These are phyloP conservation scores for Drosophila sturtevanti DNA, from an alignment of 1,140 invertebrate species.

Conservation along the genomic window DNA sequence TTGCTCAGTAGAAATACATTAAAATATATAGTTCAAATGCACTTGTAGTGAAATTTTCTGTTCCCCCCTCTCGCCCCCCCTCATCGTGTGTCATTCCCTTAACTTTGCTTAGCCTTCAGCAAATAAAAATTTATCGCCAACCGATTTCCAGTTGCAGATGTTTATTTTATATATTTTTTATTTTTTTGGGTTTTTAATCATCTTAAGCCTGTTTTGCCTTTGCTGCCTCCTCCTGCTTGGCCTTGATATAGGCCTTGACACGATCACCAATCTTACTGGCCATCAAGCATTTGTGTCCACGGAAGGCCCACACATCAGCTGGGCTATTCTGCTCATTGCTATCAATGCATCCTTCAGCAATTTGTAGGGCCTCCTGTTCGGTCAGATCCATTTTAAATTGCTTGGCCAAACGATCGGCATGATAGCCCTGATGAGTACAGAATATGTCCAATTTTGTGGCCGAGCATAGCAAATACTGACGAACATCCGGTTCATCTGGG, in stretches of 20 bases:
- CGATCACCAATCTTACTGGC: slow-evolving; percentile 72
- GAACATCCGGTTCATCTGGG: slow-evolving; percentile 66
- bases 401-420: slow-evolving; percentile 75
- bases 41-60: slow-evolving; percentile 60
- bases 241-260: slow-evolving; percentile 61
- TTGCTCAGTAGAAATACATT: slow-evolving; percentile 51
- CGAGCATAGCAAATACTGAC: slow-evolving; percentile 68
- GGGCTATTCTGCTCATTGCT: slow-evolving; percentile 56
- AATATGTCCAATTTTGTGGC: slow-evolving; percentile 71
- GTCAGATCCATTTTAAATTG: slow-evolving; percentile 77
- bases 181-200: slow-evolving; percentile 13
- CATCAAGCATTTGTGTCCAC: slow-evolving; percentile 76
- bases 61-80: slow-evolving; percentile 38
- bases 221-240: slow-evolving; percentile 54
- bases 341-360: slow-evolving; percentile 69
- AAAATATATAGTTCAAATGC: slow-evolving; percentile 58
- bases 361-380: slow-evolving; percentile 65
- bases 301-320: slow-evolving; percentile 69
- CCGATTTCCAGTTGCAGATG: slow-evolving; percentile 44
- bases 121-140: slow-evolving; percentile 57
- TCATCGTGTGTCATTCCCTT: not conserved
- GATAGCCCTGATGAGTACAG: slow-evolving; percentile 71
- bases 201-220: slow-evolving; percentile 31
- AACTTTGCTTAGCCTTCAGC: slow-evolving; percentile 33
- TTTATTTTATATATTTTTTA: no score